These are phyloP conservation scores for Magallana angulata DNA, from an alignment of 1,140 invertebrate species.

Conservation along the genomic window DNA sequence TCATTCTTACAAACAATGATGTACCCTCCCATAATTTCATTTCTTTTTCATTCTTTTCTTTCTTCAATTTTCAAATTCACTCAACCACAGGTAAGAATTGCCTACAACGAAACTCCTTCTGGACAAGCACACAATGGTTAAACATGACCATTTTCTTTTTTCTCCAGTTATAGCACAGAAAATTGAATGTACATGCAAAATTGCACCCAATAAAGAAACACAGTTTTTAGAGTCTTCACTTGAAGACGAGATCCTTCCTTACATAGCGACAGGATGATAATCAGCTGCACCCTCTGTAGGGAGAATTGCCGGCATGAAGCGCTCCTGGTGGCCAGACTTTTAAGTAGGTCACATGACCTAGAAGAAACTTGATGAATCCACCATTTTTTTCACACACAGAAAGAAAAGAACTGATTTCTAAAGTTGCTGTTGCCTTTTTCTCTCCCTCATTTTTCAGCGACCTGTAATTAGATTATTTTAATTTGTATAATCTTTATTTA, in stretches of 20 bases:
- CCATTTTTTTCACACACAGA: neutral
- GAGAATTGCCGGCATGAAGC: neutral
- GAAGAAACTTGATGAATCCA: neutral
- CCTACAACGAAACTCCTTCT: neutral
- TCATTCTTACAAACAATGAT: no score
- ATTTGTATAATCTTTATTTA: no score
- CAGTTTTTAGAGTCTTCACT: conserved; percentile 23
- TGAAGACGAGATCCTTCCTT: neutral
- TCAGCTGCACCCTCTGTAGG: neutral
- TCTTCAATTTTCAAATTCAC: no score
- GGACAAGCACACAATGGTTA: conserved; percentile 13
- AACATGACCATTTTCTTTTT: neutral
- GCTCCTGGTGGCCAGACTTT: neutral
- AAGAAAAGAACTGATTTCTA: neutral
- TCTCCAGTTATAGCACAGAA: neutral
- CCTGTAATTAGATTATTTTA: neutral
- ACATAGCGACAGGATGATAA: neutral
- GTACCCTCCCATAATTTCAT: no score
- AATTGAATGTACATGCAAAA: no score
- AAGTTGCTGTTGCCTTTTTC: neutral
- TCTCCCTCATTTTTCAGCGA: neutral
- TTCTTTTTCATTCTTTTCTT: no score
- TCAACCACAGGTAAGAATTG: no score
- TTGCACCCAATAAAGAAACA: no score
- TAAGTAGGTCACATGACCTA: neutral